A percentile compares a stretch with the other conserved stretches of the same genome.
Evolutionary conservation across 2,888 invertebrate genomes (phyloP).

Genomic region (Diarsia rubi): DNA sequence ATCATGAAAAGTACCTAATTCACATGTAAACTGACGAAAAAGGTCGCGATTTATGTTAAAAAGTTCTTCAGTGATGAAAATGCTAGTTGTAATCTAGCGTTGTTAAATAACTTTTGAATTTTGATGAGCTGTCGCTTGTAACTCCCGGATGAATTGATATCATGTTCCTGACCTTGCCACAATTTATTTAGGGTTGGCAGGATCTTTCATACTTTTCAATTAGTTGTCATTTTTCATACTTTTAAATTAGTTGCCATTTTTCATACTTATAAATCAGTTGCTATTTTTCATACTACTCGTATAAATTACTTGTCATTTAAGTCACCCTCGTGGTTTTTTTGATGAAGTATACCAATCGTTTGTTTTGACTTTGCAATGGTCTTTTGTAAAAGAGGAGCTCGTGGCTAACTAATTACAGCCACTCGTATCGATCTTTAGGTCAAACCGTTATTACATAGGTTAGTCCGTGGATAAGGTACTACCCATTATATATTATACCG

Average conservation of each 20-base stretch:
- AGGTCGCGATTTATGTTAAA: conserved; percentile 34
- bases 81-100: conserved; percentile 11
- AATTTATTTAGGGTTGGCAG: background rate
- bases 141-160: background rate
- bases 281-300: too few species aligned
- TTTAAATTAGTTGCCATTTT: too few species aligned
- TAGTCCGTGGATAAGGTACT: too few species aligned
- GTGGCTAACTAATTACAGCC: too few species aligned
- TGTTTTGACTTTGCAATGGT: background rate
- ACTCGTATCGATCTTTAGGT: too few species aligned
- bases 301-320: too few species aligned
- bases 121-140: conserved; percentile 17
- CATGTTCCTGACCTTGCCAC: background rate
- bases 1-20: conserved; percentile 71
- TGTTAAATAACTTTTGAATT: conserved; percentile 24
- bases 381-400: background rate
- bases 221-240: too few species aligned
- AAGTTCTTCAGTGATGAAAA: conserved; percentile 25
- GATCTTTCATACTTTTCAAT: background rate
- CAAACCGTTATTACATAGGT: too few species aligned
- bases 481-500: too few species aligned
- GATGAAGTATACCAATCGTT: background rate
- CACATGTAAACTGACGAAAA: conserved; percentile 48
- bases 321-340: too few species aligned
- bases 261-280: too few species aligned